These are phyloP conservation scores for Thripadectes ignobilis DNA, from an alignment of 2,797 vertebrate genomes.

Conservation along the genomic window DNA sequence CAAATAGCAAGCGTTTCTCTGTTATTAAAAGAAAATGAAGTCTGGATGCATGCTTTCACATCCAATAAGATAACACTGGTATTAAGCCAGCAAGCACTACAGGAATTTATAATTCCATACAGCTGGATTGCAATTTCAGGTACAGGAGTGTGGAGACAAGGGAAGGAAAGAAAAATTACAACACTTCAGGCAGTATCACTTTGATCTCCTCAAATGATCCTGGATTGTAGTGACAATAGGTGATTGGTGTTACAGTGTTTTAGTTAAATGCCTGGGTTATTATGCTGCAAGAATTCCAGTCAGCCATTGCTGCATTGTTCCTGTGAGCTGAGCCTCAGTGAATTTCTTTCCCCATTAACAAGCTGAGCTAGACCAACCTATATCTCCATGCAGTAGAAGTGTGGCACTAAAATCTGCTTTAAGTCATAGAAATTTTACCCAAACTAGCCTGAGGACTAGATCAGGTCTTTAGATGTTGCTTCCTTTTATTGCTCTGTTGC, in stretches of 20 bases:
- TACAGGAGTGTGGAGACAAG: accelerated
- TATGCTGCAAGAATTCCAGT: not conserved
- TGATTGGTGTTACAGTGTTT: not conserved
- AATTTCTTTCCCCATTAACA: not conserved
- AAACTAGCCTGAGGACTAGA: not conserved
- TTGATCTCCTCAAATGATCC: not conserved
- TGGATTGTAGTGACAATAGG: not conserved
- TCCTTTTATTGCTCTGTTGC: not conserved
- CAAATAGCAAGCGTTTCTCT: not conserved
- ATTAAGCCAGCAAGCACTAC: not conserved
- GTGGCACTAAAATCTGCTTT: not conserved
- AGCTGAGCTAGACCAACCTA: not conserved
- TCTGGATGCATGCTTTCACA: not conserved
- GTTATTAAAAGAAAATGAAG: not conserved
- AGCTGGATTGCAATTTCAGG: not conserved
- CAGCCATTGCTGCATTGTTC: not conserved
- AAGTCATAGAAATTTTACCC: not conserved
- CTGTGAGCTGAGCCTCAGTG: not conserved
- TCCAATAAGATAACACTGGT: not conserved
- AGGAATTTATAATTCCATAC: not conserved
- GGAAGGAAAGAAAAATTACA: not conserved
- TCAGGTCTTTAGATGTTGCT: not conserved
- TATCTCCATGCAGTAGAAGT: not conserved
- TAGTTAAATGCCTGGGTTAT: not conserved
- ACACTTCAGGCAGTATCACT: not conserved